Percentiles rank a stretch among this genome's conserved stretches.
phyloP scores from a whole-genome alignment of 2,113 vertebrate genomes.

The Alexandromys fortis region DNA sequence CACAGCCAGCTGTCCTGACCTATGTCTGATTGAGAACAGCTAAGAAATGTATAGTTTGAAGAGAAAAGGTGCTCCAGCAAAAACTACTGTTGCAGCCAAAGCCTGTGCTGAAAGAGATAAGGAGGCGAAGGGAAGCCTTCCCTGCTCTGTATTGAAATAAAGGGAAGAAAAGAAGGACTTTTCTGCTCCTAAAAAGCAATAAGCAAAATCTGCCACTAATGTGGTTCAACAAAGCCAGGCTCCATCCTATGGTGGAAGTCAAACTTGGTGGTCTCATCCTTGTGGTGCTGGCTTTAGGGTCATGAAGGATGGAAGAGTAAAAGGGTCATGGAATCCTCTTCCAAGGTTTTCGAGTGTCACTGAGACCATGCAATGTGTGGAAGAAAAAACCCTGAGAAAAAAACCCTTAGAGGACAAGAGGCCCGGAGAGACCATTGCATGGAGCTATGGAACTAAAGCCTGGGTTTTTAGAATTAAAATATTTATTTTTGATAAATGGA shows the following conservation, averaged over 20 bases:
- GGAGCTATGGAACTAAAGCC: neutral
- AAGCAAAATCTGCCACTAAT: neutral
- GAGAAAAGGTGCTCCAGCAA: neutral
- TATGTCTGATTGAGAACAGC: neutral
- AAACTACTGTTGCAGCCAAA: neutral
- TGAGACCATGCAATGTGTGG: neutral
- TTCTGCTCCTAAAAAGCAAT: neutral
- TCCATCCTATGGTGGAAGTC: too few relatives aligned
- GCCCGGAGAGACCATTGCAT: neutral
- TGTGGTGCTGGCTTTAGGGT: neutral
- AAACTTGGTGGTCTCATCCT: neutral
- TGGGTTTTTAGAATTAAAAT: neutral
- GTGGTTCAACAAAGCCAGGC: neutral
- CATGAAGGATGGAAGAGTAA: neutral
- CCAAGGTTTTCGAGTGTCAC: neutral
- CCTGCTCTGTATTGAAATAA: neutral
- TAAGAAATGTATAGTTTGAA: neutral
- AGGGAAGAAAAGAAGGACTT: neutral
- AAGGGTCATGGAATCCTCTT: neutral
- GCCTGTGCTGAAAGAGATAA: neutral
- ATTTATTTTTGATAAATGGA: neutral
- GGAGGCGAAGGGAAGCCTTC: neutral
- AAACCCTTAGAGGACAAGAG: neutral
- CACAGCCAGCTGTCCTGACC: neutral
- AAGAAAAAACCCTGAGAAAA: neutral